Conservation (phyloP, 2,888 invertebrate species). For the Phytoseiulus persimilis region DNA sequence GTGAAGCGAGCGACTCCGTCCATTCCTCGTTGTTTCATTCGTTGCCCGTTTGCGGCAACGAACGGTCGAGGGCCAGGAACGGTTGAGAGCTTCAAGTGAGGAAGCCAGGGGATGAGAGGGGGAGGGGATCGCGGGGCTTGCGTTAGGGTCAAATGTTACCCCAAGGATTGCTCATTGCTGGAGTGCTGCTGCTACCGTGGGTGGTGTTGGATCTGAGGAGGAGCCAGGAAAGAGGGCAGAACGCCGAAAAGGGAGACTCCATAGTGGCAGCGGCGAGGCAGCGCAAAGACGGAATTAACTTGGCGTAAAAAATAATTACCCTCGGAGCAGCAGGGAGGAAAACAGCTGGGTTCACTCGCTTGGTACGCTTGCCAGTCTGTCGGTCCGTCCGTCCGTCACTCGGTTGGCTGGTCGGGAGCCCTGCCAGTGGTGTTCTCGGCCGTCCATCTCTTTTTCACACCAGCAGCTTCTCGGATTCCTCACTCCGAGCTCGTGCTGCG, state of each 20-base stretch:
- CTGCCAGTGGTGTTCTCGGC: background rate
- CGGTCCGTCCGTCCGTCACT: background rate
- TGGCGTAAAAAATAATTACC: background rate
- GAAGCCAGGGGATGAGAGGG: background rate
- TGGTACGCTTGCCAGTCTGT: background rate
- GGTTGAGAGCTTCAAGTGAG: background rate
- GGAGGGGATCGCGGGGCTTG: background rate
- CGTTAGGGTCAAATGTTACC: background rate
- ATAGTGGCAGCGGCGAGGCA: background rate
- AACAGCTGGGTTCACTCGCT: background rate
- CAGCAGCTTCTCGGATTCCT: background rate
- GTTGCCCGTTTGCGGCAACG: background rate
- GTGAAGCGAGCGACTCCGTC: background rate
- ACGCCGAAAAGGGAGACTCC: background rate
- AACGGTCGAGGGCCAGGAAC: no score
- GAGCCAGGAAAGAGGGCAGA: background rate
- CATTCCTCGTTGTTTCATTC: background rate
- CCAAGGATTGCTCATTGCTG: background rate
- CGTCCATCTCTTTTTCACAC: background rate
- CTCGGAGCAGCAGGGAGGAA: background rate
- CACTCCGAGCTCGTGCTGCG: background rate
- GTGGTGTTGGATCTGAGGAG: background rate
- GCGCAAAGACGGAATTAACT: background rate
- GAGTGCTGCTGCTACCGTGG: background rate
- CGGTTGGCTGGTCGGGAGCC: background rate